A percentile compares a stretch with the other conserved stretches of the same genome.
phyloP scores from a whole-genome alignment of 2,888 invertebrate genomes.

The Amiota communis region DNA sequence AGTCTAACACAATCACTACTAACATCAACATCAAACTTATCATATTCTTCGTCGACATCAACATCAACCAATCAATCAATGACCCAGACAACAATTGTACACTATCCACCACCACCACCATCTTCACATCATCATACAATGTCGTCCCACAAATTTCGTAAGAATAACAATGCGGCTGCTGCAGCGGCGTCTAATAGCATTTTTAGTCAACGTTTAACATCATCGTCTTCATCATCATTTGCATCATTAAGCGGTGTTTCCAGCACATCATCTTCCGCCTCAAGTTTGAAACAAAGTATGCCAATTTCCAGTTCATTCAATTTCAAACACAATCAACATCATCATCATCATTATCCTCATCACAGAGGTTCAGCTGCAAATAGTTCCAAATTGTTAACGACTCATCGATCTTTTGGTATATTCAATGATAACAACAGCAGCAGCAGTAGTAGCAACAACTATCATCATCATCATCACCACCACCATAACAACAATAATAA shows the following conservation, averaged over 20 bases:
- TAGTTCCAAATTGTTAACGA: conserved; percentile 38
- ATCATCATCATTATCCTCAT: conserved; percentile 33
- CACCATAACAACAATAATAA: conserved; percentile 38
- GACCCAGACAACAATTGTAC: conserved; percentile 4
- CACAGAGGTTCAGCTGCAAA: neutral
- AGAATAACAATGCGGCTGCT: conserved; percentile 70
- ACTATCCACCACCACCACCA: conserved; percentile 19
- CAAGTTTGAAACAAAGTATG: conserved; percentile 36
- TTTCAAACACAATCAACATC: conserved; percentile 43
- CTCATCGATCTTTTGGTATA: conserved; percentile 36
- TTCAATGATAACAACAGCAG: conserved; percentile 25
- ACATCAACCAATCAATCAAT: conserved; percentile 4
- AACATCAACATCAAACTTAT: conserved; percentile 38
- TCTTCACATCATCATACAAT: conserved; percentile 13
- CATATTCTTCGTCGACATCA: conserved; percentile 51
- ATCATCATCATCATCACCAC: conserved; percentile 25
- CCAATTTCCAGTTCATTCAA: conserved; percentile 27
- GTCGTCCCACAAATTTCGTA: conserved; percentile 64
- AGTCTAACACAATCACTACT: conserved; percentile 12
- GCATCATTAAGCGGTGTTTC: conserved; percentile 9
- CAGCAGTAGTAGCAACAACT: conserved; percentile 24
- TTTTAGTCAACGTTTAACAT: conserved; percentile 66
- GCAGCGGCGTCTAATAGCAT: conserved; percentile 71
- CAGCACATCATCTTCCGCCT: conserved; percentile 30
- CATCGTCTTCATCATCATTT: conserved; percentile 29